A percentile compares a stretch with the other conserved stretches of the same genome.
phyloP scores from a whole-genome alignment of 2,113 vertebrate genomes.

The Pollimyrus isidori region DNA sequence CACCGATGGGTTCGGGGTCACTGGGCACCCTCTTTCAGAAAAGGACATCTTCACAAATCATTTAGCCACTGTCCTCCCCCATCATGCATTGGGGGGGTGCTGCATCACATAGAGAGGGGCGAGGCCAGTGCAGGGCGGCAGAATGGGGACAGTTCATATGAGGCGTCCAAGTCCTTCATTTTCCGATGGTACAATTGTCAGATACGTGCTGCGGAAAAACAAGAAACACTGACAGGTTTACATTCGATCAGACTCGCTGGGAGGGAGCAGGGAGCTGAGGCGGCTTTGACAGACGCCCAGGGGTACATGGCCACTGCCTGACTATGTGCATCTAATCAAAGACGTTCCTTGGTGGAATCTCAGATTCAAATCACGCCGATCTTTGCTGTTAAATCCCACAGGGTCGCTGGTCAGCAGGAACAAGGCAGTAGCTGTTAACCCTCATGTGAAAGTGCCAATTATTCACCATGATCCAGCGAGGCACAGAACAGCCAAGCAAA shows the following conservation, averaged over 20 bases:
- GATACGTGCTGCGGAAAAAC: not conserved
- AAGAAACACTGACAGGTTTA: not conserved
- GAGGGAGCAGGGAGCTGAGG: not conserved
- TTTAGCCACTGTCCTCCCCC: not conserved
- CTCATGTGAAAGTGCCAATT: not conserved
- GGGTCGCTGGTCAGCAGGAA: not conserved
- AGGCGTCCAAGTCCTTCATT: not conserved
- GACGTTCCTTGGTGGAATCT: not conserved
- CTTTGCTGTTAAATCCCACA: not conserved
- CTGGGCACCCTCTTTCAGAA: not conserved
- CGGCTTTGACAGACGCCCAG: not conserved
- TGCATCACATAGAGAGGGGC: no score
- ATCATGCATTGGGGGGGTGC: not conserved
- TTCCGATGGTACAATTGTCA: not conserved
- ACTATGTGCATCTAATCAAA: not conserved
- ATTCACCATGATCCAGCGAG: not conserved
- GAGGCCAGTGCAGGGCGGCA: not conserved
- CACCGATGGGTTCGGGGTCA: conserved; percentile 17
- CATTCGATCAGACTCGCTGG: not conserved
- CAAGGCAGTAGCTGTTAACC: not conserved
- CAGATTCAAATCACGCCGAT: not conserved
- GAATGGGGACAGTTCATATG: not conserved
- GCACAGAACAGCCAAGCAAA: not conserved
- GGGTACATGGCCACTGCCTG: not conserved
- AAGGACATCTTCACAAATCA: conserved; percentile 9